phyloP scores from a whole-genome alignment of 2,797 vertebrate species.

The Netta rufina region DNA sequence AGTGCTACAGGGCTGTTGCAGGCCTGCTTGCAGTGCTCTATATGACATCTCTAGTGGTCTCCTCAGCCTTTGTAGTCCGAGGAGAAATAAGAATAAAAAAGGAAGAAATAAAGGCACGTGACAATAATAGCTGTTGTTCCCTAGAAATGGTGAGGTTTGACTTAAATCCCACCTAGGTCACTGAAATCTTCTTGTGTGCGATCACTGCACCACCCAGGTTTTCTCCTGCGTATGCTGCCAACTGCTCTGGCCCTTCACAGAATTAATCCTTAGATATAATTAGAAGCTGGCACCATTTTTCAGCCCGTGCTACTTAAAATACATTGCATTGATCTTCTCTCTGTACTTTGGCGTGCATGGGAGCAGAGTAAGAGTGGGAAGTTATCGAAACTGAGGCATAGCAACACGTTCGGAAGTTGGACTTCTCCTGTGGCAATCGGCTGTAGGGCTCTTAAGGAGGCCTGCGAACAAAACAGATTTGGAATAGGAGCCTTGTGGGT shows the following conservation, averaged over 20 bases:
- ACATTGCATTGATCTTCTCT: slow-evolving; percentile 7
- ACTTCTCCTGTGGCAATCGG: background rate
- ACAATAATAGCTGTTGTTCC: background rate
- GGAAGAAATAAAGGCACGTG: background rate
- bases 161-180: background rate
- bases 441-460: background rate
- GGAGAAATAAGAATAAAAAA: background rate
- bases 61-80: background rate
- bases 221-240: slow-evolving; percentile 7
- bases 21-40: background rate
- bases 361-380: slow-evolving; percentile 19
- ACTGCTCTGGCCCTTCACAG: background rate
- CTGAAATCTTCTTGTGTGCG: background rate
- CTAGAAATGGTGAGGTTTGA: background rate
- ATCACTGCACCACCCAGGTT: background rate
- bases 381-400: slow-evolving; percentile 1
- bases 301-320: slow-evolving; percentile 29
- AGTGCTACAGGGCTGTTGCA: background rate
- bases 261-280: slow-evolving; percentile 48
- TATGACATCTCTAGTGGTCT: background rate
- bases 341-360: background rate
- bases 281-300: slow-evolving; percentile 40
- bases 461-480: background rate
- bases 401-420: background rate
- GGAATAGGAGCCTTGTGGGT: background rate